Conservation (phyloP, 2,113 vertebrate genomes). For the human (Homo sapiens) region GRCh38 chr4:127548501-127549000, state of each 20-base stretch:
- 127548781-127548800: background rate
- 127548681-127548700: background rate
- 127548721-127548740: background rate
- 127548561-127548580: background rate
- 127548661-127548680: background rate
- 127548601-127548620: background rate
- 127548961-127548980: constrained; percentile 29
- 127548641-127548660: background rate
- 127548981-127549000: background rate
- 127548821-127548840: background rate
- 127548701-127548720: background rate
- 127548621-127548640: background rate
- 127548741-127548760: background rate
- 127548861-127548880: background rate
- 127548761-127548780: background rate
- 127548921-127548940: background rate
- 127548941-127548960: background rate
- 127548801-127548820: background rate
- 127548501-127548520: background rate
- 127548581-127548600: background rate
- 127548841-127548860: background rate
- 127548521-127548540: background rate
- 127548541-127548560: background rate
- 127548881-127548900: background rate
- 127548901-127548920: background rate